Conservation (phyloP, 2,888 invertebrate genomes). For the Epicampocera succincta region DNA sequence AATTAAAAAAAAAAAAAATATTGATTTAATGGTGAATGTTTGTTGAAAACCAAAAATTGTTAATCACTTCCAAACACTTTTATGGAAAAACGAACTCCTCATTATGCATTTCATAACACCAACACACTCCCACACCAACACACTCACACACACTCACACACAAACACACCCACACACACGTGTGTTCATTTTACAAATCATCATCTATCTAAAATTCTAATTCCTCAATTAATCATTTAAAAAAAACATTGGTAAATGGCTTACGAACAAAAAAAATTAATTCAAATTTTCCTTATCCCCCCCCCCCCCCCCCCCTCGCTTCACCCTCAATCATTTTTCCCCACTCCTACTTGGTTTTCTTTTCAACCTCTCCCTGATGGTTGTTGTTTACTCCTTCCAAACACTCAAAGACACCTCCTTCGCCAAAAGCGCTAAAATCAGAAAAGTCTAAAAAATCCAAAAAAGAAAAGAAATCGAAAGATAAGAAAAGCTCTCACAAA, state of each 20-base stretch:
- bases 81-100: slow-evolving; percentile 38
- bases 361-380: slow-evolving; percentile 2
- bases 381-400: slow-evolving; percentile 21
- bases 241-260: slow-evolving; percentile 55
- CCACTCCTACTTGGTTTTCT: not conserved
- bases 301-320: not conserved
- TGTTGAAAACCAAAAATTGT: slow-evolving; percentile 35
- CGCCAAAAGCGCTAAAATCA: slow-evolving; percentile 64
- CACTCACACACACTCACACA: slow-evolving; percentile 23
- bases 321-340: not conserved
- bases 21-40: slow-evolving; percentile 61
- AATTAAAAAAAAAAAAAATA: slow-evolving; percentile 34
- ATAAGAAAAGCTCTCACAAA: slow-evolving; percentile 69
- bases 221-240: slow-evolving; percentile 6
- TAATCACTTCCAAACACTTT: slow-evolving; percentile 51
- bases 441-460: slow-evolving; percentile 71
- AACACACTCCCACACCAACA: slow-evolving; percentile 39
- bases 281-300: slow-evolving; percentile 28
- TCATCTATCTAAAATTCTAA: slow-evolving; percentile 26
- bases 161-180: too few species aligned
- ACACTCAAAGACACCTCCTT: slow-evolving; percentile 34
- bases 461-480: slow-evolving; percentile 72
- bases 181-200: slow-evolving; percentile 25
- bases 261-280: slow-evolving; percentile 31
- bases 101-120: slow-evolving; percentile 41